Base-by-base conservation (phyloP, 2,888 invertebrate genomes). In the Ferdinandea cuprea region DNA sequence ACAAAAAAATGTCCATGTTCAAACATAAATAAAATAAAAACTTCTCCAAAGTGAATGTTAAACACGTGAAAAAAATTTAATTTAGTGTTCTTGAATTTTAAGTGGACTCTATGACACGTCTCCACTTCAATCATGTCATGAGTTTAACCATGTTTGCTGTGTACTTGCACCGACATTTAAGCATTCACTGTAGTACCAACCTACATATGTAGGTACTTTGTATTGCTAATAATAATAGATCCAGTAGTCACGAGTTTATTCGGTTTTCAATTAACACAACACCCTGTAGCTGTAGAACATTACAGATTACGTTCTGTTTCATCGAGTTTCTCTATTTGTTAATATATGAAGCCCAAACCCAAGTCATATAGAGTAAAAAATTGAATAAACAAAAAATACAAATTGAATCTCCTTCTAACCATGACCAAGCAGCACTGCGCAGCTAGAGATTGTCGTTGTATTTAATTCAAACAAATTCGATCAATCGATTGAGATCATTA, bases 401-500 rank as follows among this genome's bases (percentile, higher is more conserved):
- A 32, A 48, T 19, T 42, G 46, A 58, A 63, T 73, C 56, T 42
- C 9, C 28, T 42, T 7, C 28, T 65, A 74, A 63, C 21, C 68
- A 69, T 63, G 63, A 74, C 69, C 56, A 25, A 25, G 25, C 5
- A 80, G 48, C 32, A 73, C 35, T 35, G 19, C 40, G 48, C 13
- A 21, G 40, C 21, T 21, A 52, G 9, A 1, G 19, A 66, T 46
- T 54, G n/a, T 63, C 35, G 40, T 25, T 63, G 61, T 61, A 42
- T 61, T 54, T 50, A 56, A 78, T 78, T 69, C 65, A 69, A 65
- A 63, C 25, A 65, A 80, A 80, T 76, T 74, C 80, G 76, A 74
- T 80, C 63, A 69, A 80, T 76, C 74, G 74, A 80, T 74, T 48
- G 63, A 69, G 80, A 80, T 80, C 80, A 80, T 80, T 80, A 74